Conservation (phyloP, 2,113 vertebrate species). For the Gadus chalcogrammus region DNA sequence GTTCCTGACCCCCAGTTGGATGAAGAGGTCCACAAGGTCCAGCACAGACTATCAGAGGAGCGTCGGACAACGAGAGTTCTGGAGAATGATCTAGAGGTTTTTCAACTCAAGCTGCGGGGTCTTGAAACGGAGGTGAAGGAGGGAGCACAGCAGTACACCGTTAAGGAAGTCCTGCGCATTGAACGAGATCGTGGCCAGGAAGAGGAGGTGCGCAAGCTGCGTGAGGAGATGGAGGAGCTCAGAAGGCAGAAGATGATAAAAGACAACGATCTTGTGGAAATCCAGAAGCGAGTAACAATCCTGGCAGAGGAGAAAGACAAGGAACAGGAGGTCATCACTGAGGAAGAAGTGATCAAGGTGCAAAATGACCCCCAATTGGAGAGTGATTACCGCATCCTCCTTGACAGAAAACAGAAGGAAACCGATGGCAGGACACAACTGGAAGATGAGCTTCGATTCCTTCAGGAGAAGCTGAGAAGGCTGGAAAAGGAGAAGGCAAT, state of each 20-base stretch:
- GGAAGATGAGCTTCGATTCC: constrained; percentile 87
- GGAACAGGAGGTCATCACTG: constrained; percentile 84
- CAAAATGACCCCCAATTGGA: constrained; percentile 92
- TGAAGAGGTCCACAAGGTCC: constrained; percentile 82
- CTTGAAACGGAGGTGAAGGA: constrained; percentile 82
- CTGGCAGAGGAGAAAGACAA: constrained; percentile 82
- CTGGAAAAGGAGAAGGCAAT: constrained; percentile 92
- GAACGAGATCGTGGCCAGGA: constrained; percentile 88
- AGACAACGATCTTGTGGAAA: constrained; percentile 80
- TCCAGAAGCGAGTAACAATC: constrained; percentile 80
- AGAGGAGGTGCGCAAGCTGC: constrained; percentile 82
- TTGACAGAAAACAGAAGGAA: constrained; percentile 81
- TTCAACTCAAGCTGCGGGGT: constrained; percentile 73
- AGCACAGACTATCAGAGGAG: constrained; percentile 85
- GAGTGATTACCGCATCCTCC: constrained; percentile 78
- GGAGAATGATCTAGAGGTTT: constrained; percentile 82
- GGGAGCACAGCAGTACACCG: constrained; percentile 88
- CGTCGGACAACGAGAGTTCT: constrained; percentile 80
- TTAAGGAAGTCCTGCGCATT: constrained; percentile 94
- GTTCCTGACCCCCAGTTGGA: constrained; percentile 89
- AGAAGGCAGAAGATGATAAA: constrained; percentile 81
- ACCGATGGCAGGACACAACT: constrained; percentile 73
- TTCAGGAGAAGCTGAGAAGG: constrained; percentile 85
- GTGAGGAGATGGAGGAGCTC: constrained; percentile 86
- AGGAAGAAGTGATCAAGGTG: constrained; percentile 90